Evolutionary conservation across 2,888 invertebrate species (phyloP).

Genomic region (Watsonalla cultraria): DNA sequence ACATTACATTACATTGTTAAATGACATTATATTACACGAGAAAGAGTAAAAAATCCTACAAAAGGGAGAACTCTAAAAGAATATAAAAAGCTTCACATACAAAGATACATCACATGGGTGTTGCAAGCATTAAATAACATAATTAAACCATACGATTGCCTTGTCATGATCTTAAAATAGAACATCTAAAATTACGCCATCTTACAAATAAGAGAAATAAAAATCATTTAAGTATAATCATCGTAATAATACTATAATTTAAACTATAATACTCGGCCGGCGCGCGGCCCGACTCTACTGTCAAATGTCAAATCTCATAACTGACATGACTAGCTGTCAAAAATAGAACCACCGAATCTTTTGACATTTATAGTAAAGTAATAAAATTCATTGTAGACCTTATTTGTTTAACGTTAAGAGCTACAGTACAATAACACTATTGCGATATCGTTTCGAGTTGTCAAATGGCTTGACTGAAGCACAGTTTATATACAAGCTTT

Average conservation of each 20-base stretch:
- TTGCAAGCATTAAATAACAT: slow-evolving; percentile 46
- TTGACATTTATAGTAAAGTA: slow-evolving; percentile 10
- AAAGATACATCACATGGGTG: slow-evolving; percentile 38
- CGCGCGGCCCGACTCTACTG: slow-evolving; percentile 33
- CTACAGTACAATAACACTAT: not conserved
- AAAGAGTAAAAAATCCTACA: slow-evolving; percentile 32
- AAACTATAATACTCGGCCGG: slow-evolving; percentile 59
- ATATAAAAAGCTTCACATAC: slow-evolving; percentile 56
- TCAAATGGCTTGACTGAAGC: not conserved
- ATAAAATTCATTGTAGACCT: not conserved
- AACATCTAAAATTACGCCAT: slow-evolving; percentile 75
- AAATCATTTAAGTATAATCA: slow-evolving; percentile 30
- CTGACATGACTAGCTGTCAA: slow-evolving; percentile 72
- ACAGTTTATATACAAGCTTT: too few species aligned
- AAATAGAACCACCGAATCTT: slow-evolving; percentile 29
- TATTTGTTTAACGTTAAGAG: not conserved
- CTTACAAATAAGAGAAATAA: slow-evolving; percentile 60
- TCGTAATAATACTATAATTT: slow-evolving; percentile 53
- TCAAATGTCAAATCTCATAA: slow-evolving; percentile 51
- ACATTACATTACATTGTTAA: slow-evolving; percentile 26
- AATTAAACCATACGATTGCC: slow-evolving; percentile 54
- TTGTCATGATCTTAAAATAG: slow-evolving; percentile 72
- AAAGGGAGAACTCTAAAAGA: slow-evolving; percentile 41
- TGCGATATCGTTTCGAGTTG: not conserved
- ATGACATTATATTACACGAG: slow-evolving; percentile 17